phyloP scores from a whole-genome alignment of 2,888 invertebrate genomes.

The Drosophila kanekoi region DNA sequence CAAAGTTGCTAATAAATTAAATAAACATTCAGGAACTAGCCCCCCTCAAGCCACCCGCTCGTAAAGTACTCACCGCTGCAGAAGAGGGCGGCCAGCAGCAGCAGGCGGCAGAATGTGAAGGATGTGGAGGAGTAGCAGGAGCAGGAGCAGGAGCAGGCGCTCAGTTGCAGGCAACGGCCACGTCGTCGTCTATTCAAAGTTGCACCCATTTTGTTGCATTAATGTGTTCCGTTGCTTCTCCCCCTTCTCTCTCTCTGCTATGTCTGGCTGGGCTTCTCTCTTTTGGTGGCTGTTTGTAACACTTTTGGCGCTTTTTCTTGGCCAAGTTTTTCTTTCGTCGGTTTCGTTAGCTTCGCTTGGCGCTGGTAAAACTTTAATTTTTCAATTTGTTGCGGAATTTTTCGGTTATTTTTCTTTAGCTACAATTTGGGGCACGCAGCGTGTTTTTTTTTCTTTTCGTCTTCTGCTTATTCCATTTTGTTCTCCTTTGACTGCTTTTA shows the following conservation, averaged over 20 bases:
- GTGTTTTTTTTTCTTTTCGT: slow-evolving; percentile 8
- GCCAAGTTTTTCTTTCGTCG: slow-evolving; percentile 60
- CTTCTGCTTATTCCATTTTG: no score
- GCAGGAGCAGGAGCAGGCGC: slow-evolving; percentile 6
- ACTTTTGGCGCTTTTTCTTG: slow-evolving; percentile 50
- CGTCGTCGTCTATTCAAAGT: slow-evolving; percentile 65
- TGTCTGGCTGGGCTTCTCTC: slow-evolving; percentile 14
- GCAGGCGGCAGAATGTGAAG: slow-evolving; percentile 34
- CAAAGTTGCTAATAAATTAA: slow-evolving; percentile 71
- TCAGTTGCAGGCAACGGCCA: slow-evolving; percentile 36
- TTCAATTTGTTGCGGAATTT: slow-evolving; percentile 78
- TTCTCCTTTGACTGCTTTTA: slow-evolving; percentile 27
- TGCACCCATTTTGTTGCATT: slow-evolving; percentile 71
- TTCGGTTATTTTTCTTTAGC: slow-evolving; percentile 67
- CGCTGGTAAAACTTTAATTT: slow-evolving; percentile 74
- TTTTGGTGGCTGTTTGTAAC: slow-evolving; percentile 48
- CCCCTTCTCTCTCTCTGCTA: not conserved
- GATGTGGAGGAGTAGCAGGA: slow-evolving; percentile 4
- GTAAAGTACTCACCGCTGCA: slow-evolving; percentile 51
- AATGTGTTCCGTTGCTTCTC: slow-evolving; percentile 43
- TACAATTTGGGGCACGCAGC: slow-evolving; percentile 47
- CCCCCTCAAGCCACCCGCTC: slow-evolving; percentile 1
- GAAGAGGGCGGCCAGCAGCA: slow-evolving; percentile 41
- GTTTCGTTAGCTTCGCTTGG: slow-evolving; percentile 38
- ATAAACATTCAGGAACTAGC: slow-evolving; percentile 51